Base-by-base conservation (phyloP, 1,140 invertebrate genomes). In the Euborellia annulipes region DNA sequence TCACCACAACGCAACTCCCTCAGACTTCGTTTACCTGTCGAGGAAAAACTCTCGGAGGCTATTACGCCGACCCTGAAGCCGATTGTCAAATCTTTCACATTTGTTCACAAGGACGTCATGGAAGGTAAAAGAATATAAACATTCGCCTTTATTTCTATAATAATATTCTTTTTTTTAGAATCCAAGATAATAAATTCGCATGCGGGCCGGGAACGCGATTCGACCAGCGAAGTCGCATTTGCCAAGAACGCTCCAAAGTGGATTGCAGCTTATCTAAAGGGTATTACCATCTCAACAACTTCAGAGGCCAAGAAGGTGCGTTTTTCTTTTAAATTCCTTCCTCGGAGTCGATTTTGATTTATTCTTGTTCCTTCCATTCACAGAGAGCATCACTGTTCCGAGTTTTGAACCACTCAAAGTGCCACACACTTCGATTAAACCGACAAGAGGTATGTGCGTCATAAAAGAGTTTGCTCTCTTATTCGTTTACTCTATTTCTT, bases 11-110 rank as follows among this genome's bases (percentile, higher is more conserved):
- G 4, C 4, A 27, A 27, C 23, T 75, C 51, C 75, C 73, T 0
- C 60, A 68, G 48, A 76, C 74, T 3, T 63, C 62, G 13, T 78
- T 78, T 57, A 63, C 59, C 17, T 78, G 75, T 53, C 56, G 53
- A n/a, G 70, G 64, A 37, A 76, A 72, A 58, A 63, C 66, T 39
- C 60, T 66, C 7, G 73, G 74, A 9, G 69, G 75, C 13, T 75
- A 75, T 57, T 76, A 75, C 54, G 73, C 73, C 0, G 74, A 76
- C 54, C 57, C 64, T 3, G 70, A 74, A 46, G 67, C 61, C 9
- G 59, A 65, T 45, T 69, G 66, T 51, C 68, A 71, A 58, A 56
- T 64, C 53, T 68, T 66, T 50, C 66, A 67, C 45, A 63, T 64
- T 22, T 64, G 62, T 43, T 54, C 57, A 1, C 52, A 52, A 45